Conservation (phyloP, 2,888 invertebrate genomes). For the Cheilosia urbana region DNA sequence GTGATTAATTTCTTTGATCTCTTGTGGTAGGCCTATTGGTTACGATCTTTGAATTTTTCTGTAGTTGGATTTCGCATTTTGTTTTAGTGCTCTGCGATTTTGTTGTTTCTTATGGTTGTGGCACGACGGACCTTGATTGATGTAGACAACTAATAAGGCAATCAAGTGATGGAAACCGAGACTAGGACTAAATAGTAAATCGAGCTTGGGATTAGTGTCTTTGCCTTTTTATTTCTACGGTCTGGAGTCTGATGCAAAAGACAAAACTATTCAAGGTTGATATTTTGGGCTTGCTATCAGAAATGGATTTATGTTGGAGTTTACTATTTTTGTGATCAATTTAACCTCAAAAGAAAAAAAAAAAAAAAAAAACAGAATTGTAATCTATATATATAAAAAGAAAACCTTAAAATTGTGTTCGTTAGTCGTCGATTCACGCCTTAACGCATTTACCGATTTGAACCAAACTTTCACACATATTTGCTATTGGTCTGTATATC, state of each 20-base stretch:
- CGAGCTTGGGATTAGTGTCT: neutral
- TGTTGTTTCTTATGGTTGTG: neutral
- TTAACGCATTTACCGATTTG: too few relatives aligned
- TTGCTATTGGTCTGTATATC: too few relatives aligned
- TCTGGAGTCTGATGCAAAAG: neutral
- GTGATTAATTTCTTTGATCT: slow-evolving; percentile 13
- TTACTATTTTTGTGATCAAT: too few relatives aligned
- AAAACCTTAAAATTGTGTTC: too few relatives aligned
- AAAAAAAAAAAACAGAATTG: too few relatives aligned
- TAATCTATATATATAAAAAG: too few relatives aligned
- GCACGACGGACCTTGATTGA: neutral
- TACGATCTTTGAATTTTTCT: neutral
- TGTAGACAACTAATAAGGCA: neutral
- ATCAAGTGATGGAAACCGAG: neutral
- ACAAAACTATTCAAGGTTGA: neutral
- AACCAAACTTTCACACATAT: too few relatives aligned
- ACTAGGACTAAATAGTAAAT: neutral
- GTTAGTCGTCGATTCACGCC: too few relatives aligned
- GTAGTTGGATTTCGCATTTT: neutral
- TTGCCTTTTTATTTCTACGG: neutral
- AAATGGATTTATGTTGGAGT: too few relatives aligned
- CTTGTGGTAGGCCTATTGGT: slow-evolving; percentile 1
- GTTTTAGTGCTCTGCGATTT: neutral
- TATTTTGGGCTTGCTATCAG: too few relatives aligned
- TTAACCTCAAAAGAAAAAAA: too few relatives aligned